Base-by-base conservation (phyloP, 2,888 invertebrate species). In the Hydraecia micacea region DNA sequence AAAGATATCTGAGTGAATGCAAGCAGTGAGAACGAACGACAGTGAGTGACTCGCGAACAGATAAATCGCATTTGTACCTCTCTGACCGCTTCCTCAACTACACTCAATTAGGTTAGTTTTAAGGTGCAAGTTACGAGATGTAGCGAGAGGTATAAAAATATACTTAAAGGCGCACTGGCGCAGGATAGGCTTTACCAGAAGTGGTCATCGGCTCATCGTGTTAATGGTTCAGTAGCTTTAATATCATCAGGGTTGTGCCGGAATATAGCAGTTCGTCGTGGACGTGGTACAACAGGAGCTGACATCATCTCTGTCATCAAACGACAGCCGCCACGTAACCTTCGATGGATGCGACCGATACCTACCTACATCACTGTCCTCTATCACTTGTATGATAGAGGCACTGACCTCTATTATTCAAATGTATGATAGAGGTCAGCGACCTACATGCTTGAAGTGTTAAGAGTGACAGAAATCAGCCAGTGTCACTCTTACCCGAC, bases 31-130 rank as follows among this genome's bases (percentile, higher is more conserved):
- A 32, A 36, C 1, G 1, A 52, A 60, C 49, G 39, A 55, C 39
- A 49, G 70, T 78, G 87, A 91, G 90, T 89, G 90, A 91, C 88
- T 91, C 87, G 84, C 76, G 86, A 90, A 90, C 91, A 92, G 91
- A 94, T 93, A 94, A 94, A 94, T 94, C 93, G 91, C 92, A 93
- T 95, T 94, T 93, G 90, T 89, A 91, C 91, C 90, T 90, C 90
- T 87, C 93, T 93, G 92, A 92, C 94, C 93, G 91, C 92, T 91
- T 91, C 89, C 91, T 90, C 90, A 90, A 89, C 91, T 91, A 89
- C 91, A 90, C 90, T 91, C 91, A 92, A 95, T 93, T 94, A 92
- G 90, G 90, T 93, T 93, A 92, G 84, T 39, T 42, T 73, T 46
- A 7, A 4, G 90, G 88, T 68, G 5, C 75, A 88, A 89, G 78